phyloP scores from a whole-genome alignment of 1,140 invertebrate genomes.

The Littorina saxatilis region DNA sequence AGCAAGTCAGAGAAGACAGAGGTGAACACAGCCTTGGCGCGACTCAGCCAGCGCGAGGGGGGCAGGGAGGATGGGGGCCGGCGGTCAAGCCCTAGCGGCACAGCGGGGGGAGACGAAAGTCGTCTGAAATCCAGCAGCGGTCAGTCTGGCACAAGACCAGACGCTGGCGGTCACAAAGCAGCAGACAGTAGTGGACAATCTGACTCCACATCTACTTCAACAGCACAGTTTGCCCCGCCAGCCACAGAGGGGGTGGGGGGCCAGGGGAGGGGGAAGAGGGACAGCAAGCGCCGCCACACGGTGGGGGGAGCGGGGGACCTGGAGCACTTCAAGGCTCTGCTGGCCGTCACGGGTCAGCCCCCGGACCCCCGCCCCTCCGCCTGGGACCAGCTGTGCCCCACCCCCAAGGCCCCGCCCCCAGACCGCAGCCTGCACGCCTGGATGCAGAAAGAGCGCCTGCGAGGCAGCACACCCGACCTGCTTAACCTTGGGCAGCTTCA shows the following conservation, averaged over 20 bases:
- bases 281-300: slow-evolving; percentile 84
- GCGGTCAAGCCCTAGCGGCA: neutral
- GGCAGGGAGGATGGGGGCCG: neutral
- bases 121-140: neutral
- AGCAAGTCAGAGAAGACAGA: slow-evolving; percentile 57
- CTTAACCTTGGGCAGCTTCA: neutral
- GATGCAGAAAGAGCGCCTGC: slow-evolving; percentile 64
- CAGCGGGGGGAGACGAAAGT: neutral
- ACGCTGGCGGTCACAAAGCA: neutral
- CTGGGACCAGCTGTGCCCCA: slow-evolving; percentile 75
- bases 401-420: slow-evolving; percentile 23
- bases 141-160: slow-evolving; percentile 10
- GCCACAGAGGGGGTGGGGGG: neutral
- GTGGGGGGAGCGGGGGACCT: slow-evolving; percentile 93
- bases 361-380: slow-evolving; percentile 62
- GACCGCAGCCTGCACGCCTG: slow-evolving; percentile 61
- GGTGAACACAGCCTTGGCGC: slow-evolving; percentile 43
- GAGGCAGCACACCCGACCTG: slow-evolving; percentile 66
- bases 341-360: slow-evolving; percentile 69
- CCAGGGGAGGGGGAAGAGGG: neutral
- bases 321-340: slow-evolving; percentile 81
- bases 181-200: neutral
- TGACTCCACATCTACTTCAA: neutral
- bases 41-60: slow-evolving; percentile 5
- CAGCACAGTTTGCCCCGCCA: neutral